Evolutionary conservation across 2,797 vertebrate genomes (phyloP).

Genomic region (Poeciliopsis infans): DNA sequence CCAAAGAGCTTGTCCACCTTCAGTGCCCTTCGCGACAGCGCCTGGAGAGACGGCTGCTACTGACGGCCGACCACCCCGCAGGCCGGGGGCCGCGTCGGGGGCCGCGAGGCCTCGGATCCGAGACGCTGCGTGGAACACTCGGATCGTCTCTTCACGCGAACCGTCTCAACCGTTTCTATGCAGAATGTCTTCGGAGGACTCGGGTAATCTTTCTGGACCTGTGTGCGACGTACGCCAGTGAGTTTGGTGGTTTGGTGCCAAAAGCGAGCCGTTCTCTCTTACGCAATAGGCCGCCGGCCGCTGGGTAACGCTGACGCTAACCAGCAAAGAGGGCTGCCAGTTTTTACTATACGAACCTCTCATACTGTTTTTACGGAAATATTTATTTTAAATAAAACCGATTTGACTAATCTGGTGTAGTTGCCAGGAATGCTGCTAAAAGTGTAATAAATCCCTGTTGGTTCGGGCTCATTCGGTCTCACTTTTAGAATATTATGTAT

Average conservation of each 20-base stretch:
- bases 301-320: slow-evolving; percentile 24
- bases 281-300: slow-evolving; percentile 66
- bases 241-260: slow-evolving; percentile 48
- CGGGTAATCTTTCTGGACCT: slow-evolving; percentile 25
- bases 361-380: slow-evolving; percentile 32
- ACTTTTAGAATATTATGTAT: slow-evolving; percentile 51
- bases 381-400: slow-evolving; percentile 45
- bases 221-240: not conserved
- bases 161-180: slow-evolving; percentile 41
- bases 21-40: slow-evolving; percentile 88
- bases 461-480: slow-evolving; percentile 52
- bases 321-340: slow-evolving; percentile 51
- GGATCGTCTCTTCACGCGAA: not conserved
- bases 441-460: slow-evolving; percentile 37
- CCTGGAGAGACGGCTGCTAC: slow-evolving; percentile 94
- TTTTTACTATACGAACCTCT: slow-evolving; percentile 35
- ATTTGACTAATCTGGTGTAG: slow-evolving; percentile 47
- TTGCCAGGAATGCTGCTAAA: slow-evolving; percentile 68
- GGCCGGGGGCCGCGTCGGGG: slow-evolving; percentile 79
- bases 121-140: slow-evolving; percentile 40
- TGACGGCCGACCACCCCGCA: slow-evolving; percentile 86
- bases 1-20: slow-evolving; percentile 91
- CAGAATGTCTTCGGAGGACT: slow-evolving; percentile 48
- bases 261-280: slow-evolving; percentile 42
- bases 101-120: slow-evolving; percentile 50